phyloP scores from a whole-genome alignment of 1,140 invertebrate genomes.

The Scaptomyza hsui region DNA sequence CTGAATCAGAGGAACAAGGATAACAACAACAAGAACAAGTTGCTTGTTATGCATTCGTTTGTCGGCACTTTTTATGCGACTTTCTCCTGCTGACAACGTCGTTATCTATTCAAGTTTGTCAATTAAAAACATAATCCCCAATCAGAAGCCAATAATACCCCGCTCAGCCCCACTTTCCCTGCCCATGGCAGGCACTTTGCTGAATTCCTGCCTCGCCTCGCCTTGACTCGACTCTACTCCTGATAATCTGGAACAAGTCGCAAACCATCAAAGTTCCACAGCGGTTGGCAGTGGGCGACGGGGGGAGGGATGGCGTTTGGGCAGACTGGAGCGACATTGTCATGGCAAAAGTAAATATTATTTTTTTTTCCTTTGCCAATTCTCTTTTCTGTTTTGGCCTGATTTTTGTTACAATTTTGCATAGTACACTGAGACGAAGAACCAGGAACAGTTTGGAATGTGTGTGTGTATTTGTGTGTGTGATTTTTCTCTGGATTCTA shows the following conservation, averaged over 20 bases:
- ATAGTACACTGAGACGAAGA: neutral
- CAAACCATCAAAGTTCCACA: constrained; percentile 61
- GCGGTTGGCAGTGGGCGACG: constrained; percentile 9
- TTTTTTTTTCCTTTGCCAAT: constrained; percentile 54
- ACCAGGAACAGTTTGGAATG: constrained; percentile 21
- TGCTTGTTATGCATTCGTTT: constrained; percentile 80
- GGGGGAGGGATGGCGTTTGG: neutral
- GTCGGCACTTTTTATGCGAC: constrained; percentile 76
- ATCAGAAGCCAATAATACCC: constrained; percentile 81
- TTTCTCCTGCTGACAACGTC: constrained; percentile 78
- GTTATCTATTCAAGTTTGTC: constrained; percentile 82
- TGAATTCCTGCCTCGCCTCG: neutral
- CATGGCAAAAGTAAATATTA: constrained; percentile 81
- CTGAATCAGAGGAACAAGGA: constrained; percentile 18
- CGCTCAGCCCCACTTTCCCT: constrained; percentile 41
- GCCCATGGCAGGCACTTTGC: constrained; percentile 18
- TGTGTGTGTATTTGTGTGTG: constrained; percentile 9
- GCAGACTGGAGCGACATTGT: constrained; percentile 61
- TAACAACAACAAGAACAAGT: constrained; percentile 17
- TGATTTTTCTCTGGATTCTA: constrained; percentile 6
- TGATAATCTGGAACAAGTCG: constrained; percentile 56
- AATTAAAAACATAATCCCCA: constrained; percentile 82
- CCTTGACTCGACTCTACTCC: neutral
- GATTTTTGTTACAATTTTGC: constrained; percentile 56
- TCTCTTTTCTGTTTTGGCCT: constrained; percentile 13